Percentiles rank a stretch among this genome's conserved stretches.
These are phyloP conservation scores for Notolabrus celidotus DNA, from an alignment of 2,797 vertebrate genomes.

Conservation along the genomic window DNA sequence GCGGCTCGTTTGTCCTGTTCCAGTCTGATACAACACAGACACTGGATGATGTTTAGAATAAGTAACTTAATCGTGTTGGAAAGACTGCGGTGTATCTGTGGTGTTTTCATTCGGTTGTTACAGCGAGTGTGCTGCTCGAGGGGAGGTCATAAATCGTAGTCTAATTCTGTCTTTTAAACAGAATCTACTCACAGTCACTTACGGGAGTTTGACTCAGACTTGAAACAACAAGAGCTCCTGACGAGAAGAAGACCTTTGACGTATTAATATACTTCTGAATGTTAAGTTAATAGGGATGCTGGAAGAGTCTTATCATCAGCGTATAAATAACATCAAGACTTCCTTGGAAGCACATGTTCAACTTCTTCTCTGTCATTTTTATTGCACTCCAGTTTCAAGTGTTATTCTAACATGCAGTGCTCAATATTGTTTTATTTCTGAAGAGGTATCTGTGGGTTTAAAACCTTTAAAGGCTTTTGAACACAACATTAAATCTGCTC, in stretches of 20 bases:
- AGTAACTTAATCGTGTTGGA: conserved; percentile 18
- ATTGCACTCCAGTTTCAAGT: neutral
- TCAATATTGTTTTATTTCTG: too few species aligned
- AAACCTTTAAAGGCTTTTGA: too few species aligned
- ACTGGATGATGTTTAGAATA: conserved; percentile 34
- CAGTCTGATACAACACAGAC: conserved; percentile 34
- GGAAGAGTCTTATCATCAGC: too few species aligned
- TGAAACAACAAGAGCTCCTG: neutral
- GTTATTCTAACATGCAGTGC: too few species aligned
- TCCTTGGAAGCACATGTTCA: neutral
- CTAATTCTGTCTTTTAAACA: conserved; percentile 20
- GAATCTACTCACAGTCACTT: conserved; percentile 41
- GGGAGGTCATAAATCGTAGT: conserved; percentile 20
- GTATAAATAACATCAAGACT: neutral
- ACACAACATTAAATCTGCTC: too few species aligned
- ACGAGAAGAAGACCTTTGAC: neutral
- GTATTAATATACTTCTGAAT: too few species aligned
- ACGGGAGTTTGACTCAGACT: conserved; percentile 5
- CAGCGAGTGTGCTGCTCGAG: neutral
- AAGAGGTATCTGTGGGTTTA: too few species aligned
- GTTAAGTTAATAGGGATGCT: too few species aligned
- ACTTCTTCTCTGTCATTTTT: neutral
- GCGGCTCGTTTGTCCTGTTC: too few species aligned
- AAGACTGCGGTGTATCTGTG: neutral
- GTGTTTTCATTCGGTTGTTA: conserved; percentile 1